Base-by-base conservation (phyloP, 2,797 vertebrate species). In the Tamandua tetradactyla region DNA sequence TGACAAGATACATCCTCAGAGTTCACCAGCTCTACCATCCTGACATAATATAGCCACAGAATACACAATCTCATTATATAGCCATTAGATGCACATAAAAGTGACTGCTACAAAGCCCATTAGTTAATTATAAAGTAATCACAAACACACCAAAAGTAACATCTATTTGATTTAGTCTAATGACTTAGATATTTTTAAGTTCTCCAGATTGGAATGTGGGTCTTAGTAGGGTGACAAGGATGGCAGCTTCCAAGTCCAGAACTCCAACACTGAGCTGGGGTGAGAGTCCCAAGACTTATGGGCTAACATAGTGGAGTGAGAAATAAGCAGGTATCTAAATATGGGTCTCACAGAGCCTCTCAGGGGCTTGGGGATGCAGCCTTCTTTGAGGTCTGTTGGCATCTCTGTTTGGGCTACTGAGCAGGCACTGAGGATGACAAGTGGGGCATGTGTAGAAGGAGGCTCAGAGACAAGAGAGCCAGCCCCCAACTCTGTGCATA, bases 51-150 rank as follows among this genome's bases (percentile, higher is more conserved):
- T 71, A 96, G 49, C 87, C 90, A 66, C 94, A 93, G 88, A 96
- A 62, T 2, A 82, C 61, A 52, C 80, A 11, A 93, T 94, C 84
- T 97, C 95, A 94, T 97, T 97, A 96, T 87, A 87, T 82, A 95
- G 94, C 96, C 91, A 96, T 97, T 96, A 98, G 83, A 81, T 90
- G 80, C 94, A 89, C 62, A 96, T 94, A 95, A 97, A 96, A 97
- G 61, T 91, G 82, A 80, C 95, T 97, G 95, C 96, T 96, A 76
- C 18, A 96, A 95, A 97, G 91, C 92, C 91, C 25, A 68, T 97
- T 96, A 94, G 78, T 98, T 98, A 98, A 98, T 98, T 98, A 97
- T 94, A 98, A 97, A 97, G 95, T 95, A 96, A 97, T 97, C 30
- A 71, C 85, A 96, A 97, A 90, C 66, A 97, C 96, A 96, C 92